A percentile compares a stretch with the other conserved stretches of the same genome.
These are phyloP conservation scores for Myathropa florea DNA, from an alignment of 2,888 invertebrate species.

Conservation along the genomic window DNA sequence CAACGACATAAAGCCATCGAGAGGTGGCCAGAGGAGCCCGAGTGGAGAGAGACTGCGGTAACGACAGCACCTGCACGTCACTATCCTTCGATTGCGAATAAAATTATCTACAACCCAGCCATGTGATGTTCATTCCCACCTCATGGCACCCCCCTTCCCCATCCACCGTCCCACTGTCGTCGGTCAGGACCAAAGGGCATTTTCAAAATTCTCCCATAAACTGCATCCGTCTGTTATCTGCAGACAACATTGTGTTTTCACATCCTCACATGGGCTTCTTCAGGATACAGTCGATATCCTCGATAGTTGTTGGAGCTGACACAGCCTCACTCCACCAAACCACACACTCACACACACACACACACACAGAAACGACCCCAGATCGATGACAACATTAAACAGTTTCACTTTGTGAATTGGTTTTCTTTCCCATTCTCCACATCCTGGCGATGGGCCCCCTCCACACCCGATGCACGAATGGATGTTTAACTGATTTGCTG, in stretches of 20 bases:
- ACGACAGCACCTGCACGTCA: slow-evolving; percentile 37
- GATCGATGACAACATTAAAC: slow-evolving; percentile 19
- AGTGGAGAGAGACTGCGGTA: background rate
- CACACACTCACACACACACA: background rate
- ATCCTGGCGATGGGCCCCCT: background rate
- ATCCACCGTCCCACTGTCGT: background rate
- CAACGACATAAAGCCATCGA: background rate
- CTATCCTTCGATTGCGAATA: slow-evolving; percentile 46
- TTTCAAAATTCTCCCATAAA: slow-evolving; percentile 35
- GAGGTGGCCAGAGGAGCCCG: background rate
- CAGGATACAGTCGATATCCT: slow-evolving; percentile 57
- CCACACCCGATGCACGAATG: background rate
- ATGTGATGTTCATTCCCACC: background rate
- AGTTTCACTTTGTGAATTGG: background rate
- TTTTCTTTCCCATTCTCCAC: background rate
- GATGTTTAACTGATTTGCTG: background rate
- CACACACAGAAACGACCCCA: background rate
- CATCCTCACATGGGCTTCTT: slow-evolving; percentile 27
- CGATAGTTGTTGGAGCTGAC: slow-evolving; percentile 32
- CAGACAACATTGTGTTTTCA: slow-evolving; percentile 42
- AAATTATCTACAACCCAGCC: slow-evolving; percentile 31
- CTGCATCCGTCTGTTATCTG: slow-evolving; percentile 57
- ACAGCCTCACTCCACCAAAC: too few relatives aligned
- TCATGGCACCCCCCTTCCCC: background rate
- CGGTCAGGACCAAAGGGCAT: slow-evolving; percentile 2